Base-by-base conservation (phyloP, 2,113 vertebrate genomes). In the Oostethus manadensis region DNA sequence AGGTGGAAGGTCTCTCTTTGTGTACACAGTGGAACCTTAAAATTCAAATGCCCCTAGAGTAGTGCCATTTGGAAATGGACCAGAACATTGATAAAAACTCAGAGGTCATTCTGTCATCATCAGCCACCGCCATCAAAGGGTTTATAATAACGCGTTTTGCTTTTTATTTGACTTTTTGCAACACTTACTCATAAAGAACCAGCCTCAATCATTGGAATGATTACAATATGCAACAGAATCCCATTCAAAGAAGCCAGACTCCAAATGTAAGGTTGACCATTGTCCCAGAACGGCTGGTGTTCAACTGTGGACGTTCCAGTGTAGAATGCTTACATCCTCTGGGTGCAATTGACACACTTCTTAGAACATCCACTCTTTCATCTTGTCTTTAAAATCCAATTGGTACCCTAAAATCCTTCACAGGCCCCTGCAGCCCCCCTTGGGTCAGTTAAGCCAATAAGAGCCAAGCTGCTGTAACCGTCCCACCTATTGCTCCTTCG, bases 321-420 rank as follows among this genome's bases (percentile, higher is more conserved):
- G 53, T 55, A 15, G 53, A 18, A 40, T 38, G 51, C 17, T 54
- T 33, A 73, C 57, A 58, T 48, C 67, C 63, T 56, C 64, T 0
- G 18, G 60, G 67, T 48, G 68, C 66, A 81, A 73, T 60, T 74
- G 71, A 70, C 74, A 76, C 70, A 33, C 68, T 57, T 63, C 64
- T 77, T 71, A 10, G 0, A 75, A 68, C 58, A 66, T 71, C 49
- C 55, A 51, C 50, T 66, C 70, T 67, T 78, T 75, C 53, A 77
- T 79, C 63, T 56, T 50, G 56, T 76, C 59, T 58, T 68, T 76
- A 78, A 82, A 81, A 71, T 73, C 64, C 71, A 60, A 69, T 64
- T 49, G 70, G 62, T 70, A 35, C 65, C 70, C 71, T 76, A 73
- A 84, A 84, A 79, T 57, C 68, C 64, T 66, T 60, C 57, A 64